Conservation (phyloP, 2,113 vertebrate genomes). For the Sebastes fasciatus region DNA sequence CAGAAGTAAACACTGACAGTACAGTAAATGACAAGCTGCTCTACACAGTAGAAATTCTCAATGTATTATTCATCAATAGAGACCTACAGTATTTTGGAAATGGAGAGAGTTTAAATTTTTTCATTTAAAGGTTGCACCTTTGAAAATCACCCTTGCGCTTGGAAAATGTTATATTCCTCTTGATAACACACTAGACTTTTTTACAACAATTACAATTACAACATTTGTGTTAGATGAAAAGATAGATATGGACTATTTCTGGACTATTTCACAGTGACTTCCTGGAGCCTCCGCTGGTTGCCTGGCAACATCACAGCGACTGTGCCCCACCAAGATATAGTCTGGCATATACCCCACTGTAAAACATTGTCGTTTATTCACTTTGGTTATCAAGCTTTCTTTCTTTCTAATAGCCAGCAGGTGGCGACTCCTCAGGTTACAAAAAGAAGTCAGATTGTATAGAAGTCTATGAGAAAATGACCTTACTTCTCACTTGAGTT, state of each 20-base stretch:
- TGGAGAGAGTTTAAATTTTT: not conserved
- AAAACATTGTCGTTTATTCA: not conserved
- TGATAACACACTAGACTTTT: not conserved
- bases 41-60: not conserved
- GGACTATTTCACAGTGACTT: constrained; percentile 27
- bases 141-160: not conserved
- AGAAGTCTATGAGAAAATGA: too few relatives aligned
- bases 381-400: not conserved
- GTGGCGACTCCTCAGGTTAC: too few relatives aligned
- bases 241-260: constrained; percentile 44
- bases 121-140: not conserved
- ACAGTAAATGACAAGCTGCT: not conserved
- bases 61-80: not conserved
- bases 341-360: not conserved
- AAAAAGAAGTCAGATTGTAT: too few relatives aligned
- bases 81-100: not conserved
- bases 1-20: not conserved
- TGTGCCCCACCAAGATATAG: not conserved
- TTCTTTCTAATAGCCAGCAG: too few relatives aligned
- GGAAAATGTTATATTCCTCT: not conserved
- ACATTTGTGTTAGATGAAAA: constrained; percentile 5
- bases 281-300: constrained; percentile 19
- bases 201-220: not conserved
- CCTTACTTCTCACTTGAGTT: too few relatives aligned
- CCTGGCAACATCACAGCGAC: constrained; percentile 33